Base-by-base conservation (phyloP, 2,113 vertebrate genomes). In the Myanophis thanlyinensis region DNA sequence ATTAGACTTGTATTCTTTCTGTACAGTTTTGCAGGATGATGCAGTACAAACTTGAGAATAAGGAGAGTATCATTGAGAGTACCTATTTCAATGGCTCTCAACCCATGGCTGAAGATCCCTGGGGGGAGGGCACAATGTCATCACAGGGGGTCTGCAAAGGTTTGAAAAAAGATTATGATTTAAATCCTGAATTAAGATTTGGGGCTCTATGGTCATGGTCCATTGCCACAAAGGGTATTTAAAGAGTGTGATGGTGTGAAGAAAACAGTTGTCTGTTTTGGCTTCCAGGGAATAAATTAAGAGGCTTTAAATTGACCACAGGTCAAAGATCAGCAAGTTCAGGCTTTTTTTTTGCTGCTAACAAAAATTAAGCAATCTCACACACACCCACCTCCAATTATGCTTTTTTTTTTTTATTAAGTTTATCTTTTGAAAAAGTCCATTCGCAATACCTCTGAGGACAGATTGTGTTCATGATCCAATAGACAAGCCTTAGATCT, bases 101-200 rank as follows among this genome's bases (percentile, higher is more conserved):
- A 51, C 49, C 12, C 12, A 12, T 51, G 49, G 49, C 49, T 3
- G 1, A 10, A 3, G 49, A 51, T 51, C 49, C 49, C 2, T n/a
- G 49, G 49, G 56, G 56, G 10, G 3, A 0, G 23, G 0, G 2
- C 0, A 0, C 8, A 3, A 62, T n/a, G 4, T n/a, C 59, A 62
- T 62, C 30, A n/a, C 4, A 13, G 12, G 30, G 27, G 59, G 27
- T n/a, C 4, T 1, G 0, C 4, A 0, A 62, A 62, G 30, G 4
- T 13, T n/a, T 62, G 59, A 62, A n/a, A 30, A 62, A 62, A 62
- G 4, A 4, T 62, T 13, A n/a, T 62, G 11, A 62, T n/a, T n/a
- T 30, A 62, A 62, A 62, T 62, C 59, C n/a, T 62, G 27, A 62
- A 11, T 62, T 62, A n/a, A 62, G 1, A n/a, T 30, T n/a, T 62